Base-by-base conservation (phyloP, 2,797 vertebrate species). In the Enteromius anoplus region DNA sequence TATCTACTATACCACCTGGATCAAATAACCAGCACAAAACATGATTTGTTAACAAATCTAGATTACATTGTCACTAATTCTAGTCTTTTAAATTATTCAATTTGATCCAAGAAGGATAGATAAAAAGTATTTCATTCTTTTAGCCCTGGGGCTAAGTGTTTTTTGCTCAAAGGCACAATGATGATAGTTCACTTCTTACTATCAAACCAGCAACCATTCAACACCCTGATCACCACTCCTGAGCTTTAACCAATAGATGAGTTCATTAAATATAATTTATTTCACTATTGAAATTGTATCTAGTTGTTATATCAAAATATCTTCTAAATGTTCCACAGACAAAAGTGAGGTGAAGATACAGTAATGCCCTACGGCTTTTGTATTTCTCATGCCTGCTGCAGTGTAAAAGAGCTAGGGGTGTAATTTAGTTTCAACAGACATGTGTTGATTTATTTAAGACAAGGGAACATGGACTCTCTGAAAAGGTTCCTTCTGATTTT, bases 401-500 rank as follows among this genome's bases (percentile, higher is more conserved):
- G 86, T 90, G 90, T 89, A 87, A 90, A 89, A 90, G 88, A 85
- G 79, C 82, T 87, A 78, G 8, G 80, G 81, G 85, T 82, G 81
- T 88, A 86, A 70, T 78, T 86, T 34, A 76, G 55, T 87, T 89
- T 91, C 89, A 89, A 53, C 0, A 90, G 91, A 90, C 84, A 58
- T 81, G 45, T 37, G 82, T 86, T 93, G 87, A 92, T 93, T 92
- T 88, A 89, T 91, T 92, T 88, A 85, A 90, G 88, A 90, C 45
- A 34, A 40, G 80, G 78, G 76, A 80, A 78, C 76, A 90, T 90
- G 70, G 65, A 55, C 45, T 45, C 29, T 6, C 69, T 88, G 66
- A 91, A 93, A 81, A 81, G 92, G 91, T 92, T 89, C 78, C 84
- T 77, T 85, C 83, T 95, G 92, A 95, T 92, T 91, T 88, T 88